phyloP scores from a whole-genome alignment of 2,113 vertebrate species.

The Protomyctophum bolini region DNA sequence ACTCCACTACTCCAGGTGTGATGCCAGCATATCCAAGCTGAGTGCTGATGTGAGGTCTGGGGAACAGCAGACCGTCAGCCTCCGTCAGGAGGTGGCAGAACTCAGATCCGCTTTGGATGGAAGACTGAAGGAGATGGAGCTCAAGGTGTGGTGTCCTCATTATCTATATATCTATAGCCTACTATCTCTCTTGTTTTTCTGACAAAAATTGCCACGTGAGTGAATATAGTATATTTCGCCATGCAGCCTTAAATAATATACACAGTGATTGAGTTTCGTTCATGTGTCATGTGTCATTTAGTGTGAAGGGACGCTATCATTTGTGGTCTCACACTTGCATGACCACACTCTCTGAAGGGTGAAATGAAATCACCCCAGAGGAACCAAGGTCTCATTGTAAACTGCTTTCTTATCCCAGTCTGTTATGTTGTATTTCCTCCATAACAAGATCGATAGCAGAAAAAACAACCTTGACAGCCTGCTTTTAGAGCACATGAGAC shows the following conservation, averaged over 20 bases:
- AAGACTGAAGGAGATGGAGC: slow-evolving; percentile 73
- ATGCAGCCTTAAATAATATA: background rate
- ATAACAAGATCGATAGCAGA: background rate
- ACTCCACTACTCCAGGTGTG: slow-evolving; percentile 76
- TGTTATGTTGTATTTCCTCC: background rate
- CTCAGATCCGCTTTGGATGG: slow-evolving; percentile 68
- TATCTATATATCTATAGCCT: too few species aligned
- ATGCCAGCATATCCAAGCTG: slow-evolving; percentile 83
- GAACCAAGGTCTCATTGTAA: slow-evolving; percentile 3
- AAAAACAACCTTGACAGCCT: slow-evolving; percentile 12
- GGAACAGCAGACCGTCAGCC: slow-evolving; percentile 65
- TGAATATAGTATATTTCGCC: too few species aligned
- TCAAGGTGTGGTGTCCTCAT: slow-evolving; percentile 75
- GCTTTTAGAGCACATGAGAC: slow-evolving; percentile 2
- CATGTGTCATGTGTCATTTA: slow-evolving; percentile 15
- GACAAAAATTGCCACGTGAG: too few species aligned
- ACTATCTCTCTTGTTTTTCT: too few species aligned
- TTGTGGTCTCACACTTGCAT: background rate
- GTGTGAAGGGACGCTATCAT: background rate
- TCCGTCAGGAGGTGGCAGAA: slow-evolving; percentile 74
- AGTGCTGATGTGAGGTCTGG: slow-evolving; percentile 73
- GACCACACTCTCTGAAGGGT: background rate
- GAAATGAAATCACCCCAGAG: slow-evolving; percentile 10
- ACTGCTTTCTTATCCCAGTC: background rate
- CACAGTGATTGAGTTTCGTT: slow-evolving; percentile 1